These are phyloP conservation scores for Gambelia wislizenii DNA, from an alignment of 2,797 vertebrate species.

Conservation along the genomic window DNA sequence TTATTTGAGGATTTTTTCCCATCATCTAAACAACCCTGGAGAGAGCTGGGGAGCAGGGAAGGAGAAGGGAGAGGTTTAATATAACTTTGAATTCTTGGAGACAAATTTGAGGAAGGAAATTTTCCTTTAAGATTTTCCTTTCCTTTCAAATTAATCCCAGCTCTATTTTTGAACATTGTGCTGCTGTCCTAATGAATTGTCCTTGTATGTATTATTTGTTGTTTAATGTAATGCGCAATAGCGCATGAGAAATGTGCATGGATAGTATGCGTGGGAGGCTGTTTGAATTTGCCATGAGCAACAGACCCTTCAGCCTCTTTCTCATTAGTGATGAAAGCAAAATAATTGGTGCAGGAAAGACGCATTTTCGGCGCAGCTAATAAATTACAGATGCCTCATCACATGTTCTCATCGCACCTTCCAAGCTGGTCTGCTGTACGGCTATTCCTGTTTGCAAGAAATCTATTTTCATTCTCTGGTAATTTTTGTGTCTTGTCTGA, in stretches of 20 bases:
- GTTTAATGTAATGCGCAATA: slow-evolving; percentile 44
- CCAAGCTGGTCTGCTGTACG: neutral
- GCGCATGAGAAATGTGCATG: slow-evolving; percentile 46
- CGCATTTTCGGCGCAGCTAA: neutral
- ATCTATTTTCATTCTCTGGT: neutral
- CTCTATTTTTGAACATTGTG: slow-evolving; percentile 8
- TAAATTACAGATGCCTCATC: slow-evolving; percentile 26
- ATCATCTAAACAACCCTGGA: too few relatives aligned
- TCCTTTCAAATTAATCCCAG: slow-evolving; percentile 29
- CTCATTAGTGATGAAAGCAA: slow-evolving; percentile 48
- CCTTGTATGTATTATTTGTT: slow-evolving; percentile 42
- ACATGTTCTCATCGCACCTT: slow-evolving; percentile 13
- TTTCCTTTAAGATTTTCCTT: neutral
- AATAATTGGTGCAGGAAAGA: slow-evolving; percentile 43
- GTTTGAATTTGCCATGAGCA: slow-evolving; percentile 33
- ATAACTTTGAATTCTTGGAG: neutral
- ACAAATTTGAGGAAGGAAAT: neutral
- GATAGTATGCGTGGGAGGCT: slow-evolving; percentile 40
- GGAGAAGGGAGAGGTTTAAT: neutral
- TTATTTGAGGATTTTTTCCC: too few relatives aligned
- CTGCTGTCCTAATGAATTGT: slow-evolving; percentile 43
- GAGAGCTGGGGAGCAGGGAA: neutral
- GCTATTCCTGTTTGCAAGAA: neutral
- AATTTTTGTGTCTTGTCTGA: neutral
- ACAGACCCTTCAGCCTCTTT: slow-evolving; percentile 29